Percentiles rank a stretch among this genome's conserved stretches.
Conservation (phyloP, 2,888 invertebrate species). For the Aphidoletes aphidimyza region DNA sequence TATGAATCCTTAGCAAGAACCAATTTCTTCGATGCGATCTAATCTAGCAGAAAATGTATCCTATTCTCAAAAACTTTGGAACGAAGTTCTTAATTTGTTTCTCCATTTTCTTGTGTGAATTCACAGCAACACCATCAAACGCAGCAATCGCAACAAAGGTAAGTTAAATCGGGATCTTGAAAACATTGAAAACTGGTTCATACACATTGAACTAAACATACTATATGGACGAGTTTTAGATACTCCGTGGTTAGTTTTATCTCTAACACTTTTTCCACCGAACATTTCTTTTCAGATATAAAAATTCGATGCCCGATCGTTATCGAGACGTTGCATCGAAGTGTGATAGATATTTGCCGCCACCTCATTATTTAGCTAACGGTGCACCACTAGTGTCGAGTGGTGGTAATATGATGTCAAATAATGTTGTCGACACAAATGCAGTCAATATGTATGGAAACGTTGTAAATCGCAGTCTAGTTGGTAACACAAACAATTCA, state of each 20-base stretch:
- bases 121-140: conserved; percentile 55
- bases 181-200: no score
- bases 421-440: conserved; percentile 21
- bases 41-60: no score
- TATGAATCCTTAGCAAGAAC: no score
- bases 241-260: no score
- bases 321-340: conserved; percentile 62
- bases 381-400: conserved; percentile 62
- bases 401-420: neutral
- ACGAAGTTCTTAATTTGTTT: conserved; percentile 56
- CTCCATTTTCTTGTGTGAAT: conserved; percentile 56
- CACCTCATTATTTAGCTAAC: conserved; percentile 61
- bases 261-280: neutral
- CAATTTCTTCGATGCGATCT: no score
- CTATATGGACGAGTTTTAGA: no score
- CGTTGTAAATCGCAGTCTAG: neutral
- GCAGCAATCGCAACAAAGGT: conserved; percentile 36
- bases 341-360: conserved; percentile 60
- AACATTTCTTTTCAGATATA: conserved; percentile 54
- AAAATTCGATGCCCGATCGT: conserved; percentile 61
- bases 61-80: conserved; percentile 55
- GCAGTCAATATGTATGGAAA: conserved; percentile 24
- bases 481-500: conserved; percentile 41
- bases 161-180: neutral
- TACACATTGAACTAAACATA: no score